Evolutionary conservation across 2,888 invertebrate genomes (phyloP).

Genomic region (Melipona beecheii): DNA sequence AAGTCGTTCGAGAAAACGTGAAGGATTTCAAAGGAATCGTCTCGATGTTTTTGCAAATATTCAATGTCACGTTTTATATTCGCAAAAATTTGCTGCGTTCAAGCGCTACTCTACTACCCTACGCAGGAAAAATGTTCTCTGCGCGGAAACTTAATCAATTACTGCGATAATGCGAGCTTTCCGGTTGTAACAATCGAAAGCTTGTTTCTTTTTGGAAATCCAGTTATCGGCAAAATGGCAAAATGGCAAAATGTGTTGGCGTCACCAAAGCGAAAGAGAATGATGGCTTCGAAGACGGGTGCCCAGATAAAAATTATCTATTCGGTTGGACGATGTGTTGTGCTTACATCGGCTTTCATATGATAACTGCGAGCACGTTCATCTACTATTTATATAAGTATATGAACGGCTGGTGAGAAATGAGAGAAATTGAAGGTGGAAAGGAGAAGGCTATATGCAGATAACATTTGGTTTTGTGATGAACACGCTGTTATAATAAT

Average conservation of each 20-base stretch:
- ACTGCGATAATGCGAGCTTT: not conserved
- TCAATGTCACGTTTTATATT: not conserved
- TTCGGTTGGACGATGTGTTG: slow-evolving; percentile 52
- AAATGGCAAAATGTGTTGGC: slow-evolving; percentile 50
- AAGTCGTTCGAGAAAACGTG: not conserved
- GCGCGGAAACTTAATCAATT: not conserved
- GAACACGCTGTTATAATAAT: too few species aligned
- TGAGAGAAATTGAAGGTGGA: slow-evolving; percentile 16
- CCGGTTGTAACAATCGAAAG: not conserved
- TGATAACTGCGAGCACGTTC: slow-evolving; percentile 62
- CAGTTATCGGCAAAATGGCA: slow-evolving; percentile 32
- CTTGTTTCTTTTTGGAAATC: slow-evolving; percentile 12
- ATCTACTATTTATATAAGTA: slow-evolving; percentile 66
- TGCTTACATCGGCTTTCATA: slow-evolving; percentile 63
- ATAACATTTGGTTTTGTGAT: slow-evolving; percentile 10
- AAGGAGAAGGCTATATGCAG: not conserved
- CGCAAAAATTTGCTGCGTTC: not conserved
- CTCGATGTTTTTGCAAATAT: not conserved
- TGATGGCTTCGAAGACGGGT: slow-evolving; percentile 44
- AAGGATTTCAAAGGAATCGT: not conserved
- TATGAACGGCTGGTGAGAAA: slow-evolving; percentile 27
- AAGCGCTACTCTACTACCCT: not conserved
- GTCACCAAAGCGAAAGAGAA: slow-evolving; percentile 41
- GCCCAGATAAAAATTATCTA: slow-evolving; percentile 66
- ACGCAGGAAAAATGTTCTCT: not conserved